A percentile compares a stretch with the other conserved stretches of the same genome.
phyloP scores from a whole-genome alignment of 37 sponge, comb jelly and placozoan genomes.

The Ephydatia muelleri region DNA sequence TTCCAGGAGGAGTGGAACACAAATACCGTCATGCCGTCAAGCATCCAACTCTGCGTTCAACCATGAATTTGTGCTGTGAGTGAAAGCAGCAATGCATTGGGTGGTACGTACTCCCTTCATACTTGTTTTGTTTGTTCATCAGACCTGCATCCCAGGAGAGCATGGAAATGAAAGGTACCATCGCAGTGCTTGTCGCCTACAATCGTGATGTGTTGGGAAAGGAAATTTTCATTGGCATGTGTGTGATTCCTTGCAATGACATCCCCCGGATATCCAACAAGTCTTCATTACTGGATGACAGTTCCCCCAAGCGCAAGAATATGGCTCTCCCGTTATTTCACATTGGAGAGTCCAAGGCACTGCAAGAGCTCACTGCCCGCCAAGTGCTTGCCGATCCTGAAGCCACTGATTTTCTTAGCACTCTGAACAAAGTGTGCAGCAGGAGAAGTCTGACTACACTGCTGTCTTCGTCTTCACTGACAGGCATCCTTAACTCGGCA shows the following conservation, averaged over 20 bases:
- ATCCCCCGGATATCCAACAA: constrained; percentile 22
- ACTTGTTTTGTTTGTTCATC: not conserved
- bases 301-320: constrained; percentile 4
- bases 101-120: not conserved
- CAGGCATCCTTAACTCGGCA: not conserved
- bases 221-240: constrained; percentile 56
- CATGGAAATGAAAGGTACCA: constrained; percentile 33
- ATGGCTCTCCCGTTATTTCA: constrained; percentile 37
- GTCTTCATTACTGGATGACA: not conserved
- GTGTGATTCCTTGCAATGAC: constrained; percentile 43
- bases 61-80: constrained; percentile 52
- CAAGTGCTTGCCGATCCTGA: not conserved
- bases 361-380: not conserved
- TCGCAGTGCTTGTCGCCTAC: constrained; percentile 42
- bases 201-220: constrained; percentile 47
- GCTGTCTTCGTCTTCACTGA: not conserved
- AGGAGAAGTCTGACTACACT: not conserved
- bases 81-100: not conserved
- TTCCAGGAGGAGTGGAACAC: constrained; percentile 27
- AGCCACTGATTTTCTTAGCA: not conserved
- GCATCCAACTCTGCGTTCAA: constrained; percentile 54
- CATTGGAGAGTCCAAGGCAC: not conserved
- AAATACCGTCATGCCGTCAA: constrained; percentile 18
- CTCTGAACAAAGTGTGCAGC: not conserved
- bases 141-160: not conserved